phyloP scores from a whole-genome alignment of 2,888 invertebrate species.

The Chorisops tibialis region DNA sequence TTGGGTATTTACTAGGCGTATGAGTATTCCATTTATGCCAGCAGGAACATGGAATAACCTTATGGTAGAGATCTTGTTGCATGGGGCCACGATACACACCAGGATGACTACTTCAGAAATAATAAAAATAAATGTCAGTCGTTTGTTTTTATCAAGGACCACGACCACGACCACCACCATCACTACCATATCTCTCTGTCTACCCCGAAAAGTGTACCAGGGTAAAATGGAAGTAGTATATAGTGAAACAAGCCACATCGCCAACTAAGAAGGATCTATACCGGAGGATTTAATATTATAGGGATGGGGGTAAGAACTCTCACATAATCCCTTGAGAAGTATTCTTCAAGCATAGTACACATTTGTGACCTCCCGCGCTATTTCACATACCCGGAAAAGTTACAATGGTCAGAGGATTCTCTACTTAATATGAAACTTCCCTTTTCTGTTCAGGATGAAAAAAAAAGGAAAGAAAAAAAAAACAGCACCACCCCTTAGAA shows the following conservation, averaged over 20 bases:
- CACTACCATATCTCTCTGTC: no score
- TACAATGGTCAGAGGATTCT: slow-evolving; percentile 11
- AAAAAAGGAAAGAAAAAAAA: not conserved
- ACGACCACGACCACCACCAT: slow-evolving; percentile 25
- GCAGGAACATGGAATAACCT: not conserved
- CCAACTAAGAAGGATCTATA: slow-evolving; percentile 9
- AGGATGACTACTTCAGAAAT: slow-evolving; percentile 39
- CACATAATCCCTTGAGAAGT: slow-evolving; percentile 30
- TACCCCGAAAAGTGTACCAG: not conserved
- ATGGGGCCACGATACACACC: not conserved
- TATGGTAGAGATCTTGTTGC: not conserved
- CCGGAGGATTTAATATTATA: slow-evolving; percentile 6
- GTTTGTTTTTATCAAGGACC: slow-evolving; percentile 50
- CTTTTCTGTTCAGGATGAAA: not conserved
- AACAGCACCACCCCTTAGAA: not conserved
- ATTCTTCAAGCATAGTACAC: slow-evolving; percentile 24
- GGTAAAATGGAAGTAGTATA: not conserved
- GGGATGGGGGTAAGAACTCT: slow-evolving; percentile 9
- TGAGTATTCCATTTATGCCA: not conserved
- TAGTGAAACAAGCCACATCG: not conserved
- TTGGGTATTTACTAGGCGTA: no score
- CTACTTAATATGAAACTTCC: slow-evolving; percentile 4
- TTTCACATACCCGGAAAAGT: slow-evolving; percentile 2
- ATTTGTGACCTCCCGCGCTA: slow-evolving; percentile 9
- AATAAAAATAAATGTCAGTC: slow-evolving; percentile 54